phyloP scores from a whole-genome alignment of 2,113 vertebrate species.

The Penelope pileata region DNA sequence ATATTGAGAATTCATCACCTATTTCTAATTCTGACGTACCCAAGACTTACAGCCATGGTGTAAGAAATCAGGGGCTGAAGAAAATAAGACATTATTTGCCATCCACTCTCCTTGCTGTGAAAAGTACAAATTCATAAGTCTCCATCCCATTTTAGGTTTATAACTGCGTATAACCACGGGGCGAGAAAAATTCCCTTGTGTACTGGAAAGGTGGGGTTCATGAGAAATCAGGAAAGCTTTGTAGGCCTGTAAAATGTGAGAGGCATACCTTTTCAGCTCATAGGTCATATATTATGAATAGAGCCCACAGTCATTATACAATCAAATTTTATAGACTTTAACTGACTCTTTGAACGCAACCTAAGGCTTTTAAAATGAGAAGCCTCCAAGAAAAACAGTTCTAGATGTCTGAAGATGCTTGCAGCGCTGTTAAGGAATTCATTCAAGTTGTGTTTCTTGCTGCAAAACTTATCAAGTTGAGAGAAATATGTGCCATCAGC shows the following conservation, averaged over 20 bases:
- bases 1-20: background rate
- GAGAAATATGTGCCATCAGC: conserved; percentile 26
- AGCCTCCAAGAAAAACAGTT: conserved; percentile 74
- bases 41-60: background rate
- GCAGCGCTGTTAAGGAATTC: conserved; percentile 33
- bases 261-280: background rate
- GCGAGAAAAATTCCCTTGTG: background rate
- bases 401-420: conserved; percentile 61
- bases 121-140: background rate
- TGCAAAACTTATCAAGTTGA: conserved; percentile 36
- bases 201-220: background rate
- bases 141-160: background rate
- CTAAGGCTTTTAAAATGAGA: conserved; percentile 63
- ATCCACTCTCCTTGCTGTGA: background rate
- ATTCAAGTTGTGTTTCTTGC: conserved; percentile 41
- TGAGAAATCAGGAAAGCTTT: background rate
- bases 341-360: conserved; percentile 67
- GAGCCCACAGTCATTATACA: conserved; percentile 62
- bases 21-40: background rate
- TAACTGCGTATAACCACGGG: accelerated
- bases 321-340: conserved; percentile 66
- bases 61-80: background rate
- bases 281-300: conserved; percentile 36
- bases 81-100: background rate
- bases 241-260: conserved; percentile 21